phyloP scores from a whole-genome alignment of 2,797 vertebrate genomes.

The Pogonophryne albipinna region DNA sequence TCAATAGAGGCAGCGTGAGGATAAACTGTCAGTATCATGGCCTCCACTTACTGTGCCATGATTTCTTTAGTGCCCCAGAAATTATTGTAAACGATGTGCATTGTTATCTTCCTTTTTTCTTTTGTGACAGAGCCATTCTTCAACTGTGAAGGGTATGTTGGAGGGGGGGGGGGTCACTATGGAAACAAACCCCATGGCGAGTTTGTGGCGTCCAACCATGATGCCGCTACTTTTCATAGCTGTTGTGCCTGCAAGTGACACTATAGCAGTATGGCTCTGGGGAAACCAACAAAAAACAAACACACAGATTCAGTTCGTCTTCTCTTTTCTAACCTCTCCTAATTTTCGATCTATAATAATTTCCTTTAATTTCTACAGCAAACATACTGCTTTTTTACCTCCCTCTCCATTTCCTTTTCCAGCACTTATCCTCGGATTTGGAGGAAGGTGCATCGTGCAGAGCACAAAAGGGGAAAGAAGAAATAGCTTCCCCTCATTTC shows the following conservation, averaged over 20 bases:
- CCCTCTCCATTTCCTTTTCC: slow-evolving; percentile 30
- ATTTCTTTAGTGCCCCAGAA: slow-evolving; percentile 57
- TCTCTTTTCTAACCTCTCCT: slow-evolving; percentile 7
- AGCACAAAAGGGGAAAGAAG: slow-evolving; percentile 73
- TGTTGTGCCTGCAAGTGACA: slow-evolving; percentile 76
- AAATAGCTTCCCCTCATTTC: slow-evolving; percentile 77
- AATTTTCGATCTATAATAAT: slow-evolving; percentile 28
- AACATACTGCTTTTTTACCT: not conserved
- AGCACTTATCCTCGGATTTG: slow-evolving; percentile 45
- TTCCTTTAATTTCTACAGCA: slow-evolving; percentile 30
- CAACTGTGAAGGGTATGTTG: slow-evolving; percentile 51
- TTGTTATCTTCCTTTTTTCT: slow-evolving; percentile 66
- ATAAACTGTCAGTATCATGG: slow-evolving; percentile 2
- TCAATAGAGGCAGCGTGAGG: slow-evolving; percentile 9
- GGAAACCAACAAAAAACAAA: slow-evolving; percentile 39
- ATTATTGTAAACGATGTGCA: slow-evolving; percentile 72
- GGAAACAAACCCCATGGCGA: slow-evolving; percentile 83
- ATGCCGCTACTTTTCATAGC: slow-evolving; percentile 78
- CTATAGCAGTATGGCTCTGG: slow-evolving; percentile 44
- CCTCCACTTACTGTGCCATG: slow-evolving; percentile 19
- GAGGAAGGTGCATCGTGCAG: slow-evolving; percentile 61
- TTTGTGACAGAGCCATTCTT: slow-evolving; percentile 78
- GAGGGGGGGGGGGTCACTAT: slow-evolving; percentile 69
- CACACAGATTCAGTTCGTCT: slow-evolving; percentile 28
- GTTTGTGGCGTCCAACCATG: slow-evolving; percentile 81